Evolutionary conservation across 1,140 invertebrate species (phyloP).

Genomic region (Dryas iulia): DNA sequence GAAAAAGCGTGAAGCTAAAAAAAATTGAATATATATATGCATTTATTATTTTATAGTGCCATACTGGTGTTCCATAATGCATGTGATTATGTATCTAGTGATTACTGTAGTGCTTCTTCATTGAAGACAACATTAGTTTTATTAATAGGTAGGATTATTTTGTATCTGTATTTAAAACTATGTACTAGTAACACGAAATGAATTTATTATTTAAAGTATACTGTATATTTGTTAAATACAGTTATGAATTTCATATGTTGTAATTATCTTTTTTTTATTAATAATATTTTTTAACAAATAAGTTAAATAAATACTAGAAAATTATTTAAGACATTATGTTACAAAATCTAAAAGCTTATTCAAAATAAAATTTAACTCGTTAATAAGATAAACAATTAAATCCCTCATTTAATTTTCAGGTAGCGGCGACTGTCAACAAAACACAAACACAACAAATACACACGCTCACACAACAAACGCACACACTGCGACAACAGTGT

Average conservation of each 20-base stretch:
- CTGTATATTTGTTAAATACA: no score
- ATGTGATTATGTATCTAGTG: neutral
- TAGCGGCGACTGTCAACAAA: constrained; percentile 40
- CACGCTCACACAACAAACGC: constrained; percentile 85
- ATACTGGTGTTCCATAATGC: neutral
- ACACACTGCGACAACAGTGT: constrained; percentile 10
- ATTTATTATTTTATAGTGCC: constrained; percentile 2
- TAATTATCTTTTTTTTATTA: no score
- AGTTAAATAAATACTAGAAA: no score
- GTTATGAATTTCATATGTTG: no score
- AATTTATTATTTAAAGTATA: no score
- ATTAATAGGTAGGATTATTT: neutral
- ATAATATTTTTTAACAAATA: no score
- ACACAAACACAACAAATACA: constrained; percentile 9
- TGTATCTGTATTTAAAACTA: neutral
- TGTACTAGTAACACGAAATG: neutral
- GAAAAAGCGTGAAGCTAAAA: no score
- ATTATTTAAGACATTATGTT: no score
- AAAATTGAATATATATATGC: no score
- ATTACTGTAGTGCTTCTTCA: neutral
- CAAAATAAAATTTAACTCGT: no score
- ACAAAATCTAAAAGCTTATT: no score
- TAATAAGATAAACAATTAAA: no score
- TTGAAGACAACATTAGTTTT: neutral
- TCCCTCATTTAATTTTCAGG: constrained; percentile 19